phyloP scores from a whole-genome alignment of 2,797 vertebrate species.

The Dendrocincla fuliginosa region DNA sequence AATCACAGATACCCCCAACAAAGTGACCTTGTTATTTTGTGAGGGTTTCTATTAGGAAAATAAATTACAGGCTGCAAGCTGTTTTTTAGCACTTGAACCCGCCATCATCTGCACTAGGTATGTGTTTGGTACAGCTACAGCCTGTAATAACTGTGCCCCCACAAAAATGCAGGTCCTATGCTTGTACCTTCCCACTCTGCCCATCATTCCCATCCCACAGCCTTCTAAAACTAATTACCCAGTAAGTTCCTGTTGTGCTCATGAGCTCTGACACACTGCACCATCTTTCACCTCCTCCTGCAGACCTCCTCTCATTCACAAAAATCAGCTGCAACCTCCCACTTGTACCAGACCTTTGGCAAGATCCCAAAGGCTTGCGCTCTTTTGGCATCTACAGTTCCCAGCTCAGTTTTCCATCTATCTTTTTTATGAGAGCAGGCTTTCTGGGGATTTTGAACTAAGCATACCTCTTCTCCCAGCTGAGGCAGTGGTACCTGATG shows the following conservation, averaged over 20 bases:
- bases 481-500: neutral
- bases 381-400: neutral
- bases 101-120: neutral
- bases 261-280: neutral
- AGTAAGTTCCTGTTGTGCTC: neutral
- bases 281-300: neutral
- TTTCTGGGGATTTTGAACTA: neutral
- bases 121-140: neutral
- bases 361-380: neutral
- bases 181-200: neutral
- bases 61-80: neutral
- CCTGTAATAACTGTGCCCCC: neutral
- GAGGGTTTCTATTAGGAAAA: neutral
- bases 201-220: neutral
- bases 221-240: neutral
- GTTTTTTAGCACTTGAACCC: neutral
- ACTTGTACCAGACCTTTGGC: neutral
- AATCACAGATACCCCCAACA: neutral
- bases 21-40: neutral
- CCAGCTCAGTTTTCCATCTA: neutral
- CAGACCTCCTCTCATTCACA: conserved; percentile 5
- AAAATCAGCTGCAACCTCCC: neutral
- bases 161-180: neutral
- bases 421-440: neutral
- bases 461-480: neutral